Percentiles rank a stretch among this genome's conserved stretches.
phyloP scores from a whole-genome alignment of 2,113 vertebrate genomes.

The Ceyx cyanopectus region DNA sequence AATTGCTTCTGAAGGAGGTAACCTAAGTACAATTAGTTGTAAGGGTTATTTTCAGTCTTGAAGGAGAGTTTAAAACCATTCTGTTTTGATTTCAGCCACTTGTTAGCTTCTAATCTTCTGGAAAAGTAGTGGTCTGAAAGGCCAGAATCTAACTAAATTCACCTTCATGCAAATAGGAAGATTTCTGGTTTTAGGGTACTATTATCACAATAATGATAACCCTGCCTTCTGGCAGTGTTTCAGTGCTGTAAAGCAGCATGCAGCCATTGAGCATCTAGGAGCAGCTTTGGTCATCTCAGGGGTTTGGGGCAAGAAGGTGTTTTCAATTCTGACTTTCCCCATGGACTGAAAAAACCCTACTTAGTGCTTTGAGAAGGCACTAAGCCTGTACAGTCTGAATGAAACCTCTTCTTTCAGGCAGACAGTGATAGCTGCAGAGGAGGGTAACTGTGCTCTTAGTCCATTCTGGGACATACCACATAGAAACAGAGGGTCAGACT shows the following conservation, averaged over 20 bases:
- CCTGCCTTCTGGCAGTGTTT: not conserved
- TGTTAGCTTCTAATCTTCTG: not conserved
- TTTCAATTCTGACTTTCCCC: not conserved
- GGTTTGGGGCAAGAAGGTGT: not conserved
- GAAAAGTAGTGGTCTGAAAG: not conserved
- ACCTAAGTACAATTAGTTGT: constrained; percentile 22
- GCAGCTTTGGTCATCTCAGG: not conserved
- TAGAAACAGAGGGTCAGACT: not conserved
- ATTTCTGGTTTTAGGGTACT: not conserved
- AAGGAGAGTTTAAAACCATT: not conserved
- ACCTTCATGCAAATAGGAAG: not conserved
- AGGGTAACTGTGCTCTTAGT: not conserved
- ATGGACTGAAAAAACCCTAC: not conserved
- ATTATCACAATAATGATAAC: not conserved
- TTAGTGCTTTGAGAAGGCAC: not conserved
- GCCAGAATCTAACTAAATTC: not conserved
- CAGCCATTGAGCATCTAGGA: not conserved
- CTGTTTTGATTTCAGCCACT: not conserved
- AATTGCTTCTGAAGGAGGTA: constrained; percentile 34
- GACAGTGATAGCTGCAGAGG: not conserved
- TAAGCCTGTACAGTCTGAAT: not conserved
- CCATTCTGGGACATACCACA: not conserved
- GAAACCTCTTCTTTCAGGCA: not conserved
- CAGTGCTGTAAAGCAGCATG: not conserved
- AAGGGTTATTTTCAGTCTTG: constrained; percentile 1